Conservation (phyloP, 2,888 invertebrate species). For the Nephrocerus scutellatus region DNA sequence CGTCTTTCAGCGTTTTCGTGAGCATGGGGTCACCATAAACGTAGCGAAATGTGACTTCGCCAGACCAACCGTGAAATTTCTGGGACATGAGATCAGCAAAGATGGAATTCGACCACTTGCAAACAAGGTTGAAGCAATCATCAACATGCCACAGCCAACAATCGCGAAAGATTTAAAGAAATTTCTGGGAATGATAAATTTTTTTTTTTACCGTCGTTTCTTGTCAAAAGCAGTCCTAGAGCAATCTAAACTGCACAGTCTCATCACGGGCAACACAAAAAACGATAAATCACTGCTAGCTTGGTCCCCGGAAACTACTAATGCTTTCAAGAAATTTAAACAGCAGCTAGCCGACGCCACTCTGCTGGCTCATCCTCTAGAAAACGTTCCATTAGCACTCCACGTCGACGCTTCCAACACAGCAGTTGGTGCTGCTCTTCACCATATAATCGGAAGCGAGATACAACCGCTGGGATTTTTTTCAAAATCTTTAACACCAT, state of each 20-base stretch:
- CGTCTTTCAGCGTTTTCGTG: slow-evolving; percentile 5
- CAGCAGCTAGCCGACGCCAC: slow-evolving; percentile 11
- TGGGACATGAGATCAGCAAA: slow-evolving; percentile 16
- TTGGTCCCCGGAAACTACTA: slow-evolving; percentile 11
- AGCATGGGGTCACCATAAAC: slow-evolving; percentile 13
- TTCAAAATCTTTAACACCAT: no score
- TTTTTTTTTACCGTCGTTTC: slow-evolving; percentile 22
- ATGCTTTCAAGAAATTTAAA: slow-evolving; percentile 18
- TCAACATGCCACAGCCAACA: no score
- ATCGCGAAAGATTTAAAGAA: slow-evolving; percentile 19
- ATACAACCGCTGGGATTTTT: no score
- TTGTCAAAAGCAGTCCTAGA: slow-evolving; percentile 13
- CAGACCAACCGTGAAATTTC: slow-evolving; percentile 7
- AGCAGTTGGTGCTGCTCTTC: slow-evolving; percentile 16
- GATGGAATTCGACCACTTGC: no score
- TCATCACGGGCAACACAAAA: slow-evolving; percentile 17
- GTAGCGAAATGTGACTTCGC: slow-evolving; percentile 13
- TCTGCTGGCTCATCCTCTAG: slow-evolving; percentile 10
- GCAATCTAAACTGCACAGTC: slow-evolving; percentile 12
- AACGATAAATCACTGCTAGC: slow-evolving; percentile 16
- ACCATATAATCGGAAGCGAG: no score
- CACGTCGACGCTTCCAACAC: slow-evolving; percentile 14
- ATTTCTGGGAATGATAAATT: slow-evolving; percentile 24
- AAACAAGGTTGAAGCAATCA: slow-evolving; percentile 5
- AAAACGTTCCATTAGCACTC: slow-evolving; percentile 9